Conservation (phyloP, 2,888 invertebrate genomes). For the Amitus sp. region DNA sequence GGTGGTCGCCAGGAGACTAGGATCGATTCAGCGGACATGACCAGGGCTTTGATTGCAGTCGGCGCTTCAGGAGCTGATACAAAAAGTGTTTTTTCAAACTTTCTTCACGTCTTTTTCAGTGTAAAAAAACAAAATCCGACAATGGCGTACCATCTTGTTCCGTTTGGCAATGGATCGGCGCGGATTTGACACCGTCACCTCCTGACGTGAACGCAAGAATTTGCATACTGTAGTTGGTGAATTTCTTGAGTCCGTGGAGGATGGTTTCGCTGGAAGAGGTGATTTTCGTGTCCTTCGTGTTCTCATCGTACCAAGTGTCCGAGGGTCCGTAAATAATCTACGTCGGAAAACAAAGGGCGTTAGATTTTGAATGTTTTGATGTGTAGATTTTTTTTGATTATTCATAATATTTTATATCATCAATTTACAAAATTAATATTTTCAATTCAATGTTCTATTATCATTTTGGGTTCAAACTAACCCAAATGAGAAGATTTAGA, state of each 20-base stretch:
- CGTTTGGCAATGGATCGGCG: conserved; percentile 91
- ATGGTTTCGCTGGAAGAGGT: conserved; percentile 93
- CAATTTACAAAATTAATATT: too few species aligned
- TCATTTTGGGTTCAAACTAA: too few species aligned
- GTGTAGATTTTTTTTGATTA: too few species aligned
- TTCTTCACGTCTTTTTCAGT: not conserved
- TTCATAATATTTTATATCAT: too few species aligned
- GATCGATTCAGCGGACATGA: conserved; percentile 91
- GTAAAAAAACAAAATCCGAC: too few species aligned
- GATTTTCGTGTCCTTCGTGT: conserved; percentile 89
- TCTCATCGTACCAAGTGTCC: conserved; percentile 93
- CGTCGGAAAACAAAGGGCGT: conserved; percentile 3
- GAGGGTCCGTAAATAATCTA: conserved; percentile 88
- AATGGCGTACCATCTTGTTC: conserved; percentile 85
- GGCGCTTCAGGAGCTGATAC: conserved; percentile 93
- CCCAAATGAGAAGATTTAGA: too few species aligned
- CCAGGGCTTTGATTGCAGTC: conserved; percentile 90
- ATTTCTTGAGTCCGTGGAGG: conserved; percentile 92
- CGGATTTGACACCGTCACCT: conserved; percentile 91
- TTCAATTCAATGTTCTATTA: too few species aligned
- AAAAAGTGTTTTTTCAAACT: not conserved
- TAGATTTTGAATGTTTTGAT: too few species aligned
- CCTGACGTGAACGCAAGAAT: conserved; percentile 94
- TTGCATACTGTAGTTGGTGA: conserved; percentile 97
- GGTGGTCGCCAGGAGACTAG: conserved; percentile 95